phyloP scores from a whole-genome alignment of 2,888 invertebrate genomes.

The Linnaemya vulpina region DNA sequence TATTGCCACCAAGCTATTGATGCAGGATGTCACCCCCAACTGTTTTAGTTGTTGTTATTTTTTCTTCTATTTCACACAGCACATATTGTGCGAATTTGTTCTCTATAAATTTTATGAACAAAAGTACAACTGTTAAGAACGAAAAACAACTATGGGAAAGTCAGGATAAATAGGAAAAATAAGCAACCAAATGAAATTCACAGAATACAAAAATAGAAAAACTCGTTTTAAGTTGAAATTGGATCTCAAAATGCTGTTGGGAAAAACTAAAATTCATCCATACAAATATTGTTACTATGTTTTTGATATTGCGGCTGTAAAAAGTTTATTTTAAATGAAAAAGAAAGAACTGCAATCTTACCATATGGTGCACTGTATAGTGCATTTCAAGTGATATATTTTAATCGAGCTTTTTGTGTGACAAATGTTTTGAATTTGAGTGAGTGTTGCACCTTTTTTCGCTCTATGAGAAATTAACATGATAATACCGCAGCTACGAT shows the following conservation, averaged over 20 bases:
- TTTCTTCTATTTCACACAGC: constrained; percentile 65
- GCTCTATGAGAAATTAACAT: no score
- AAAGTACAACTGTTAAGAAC: constrained; percentile 69
- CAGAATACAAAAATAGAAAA: constrained; percentile 26
- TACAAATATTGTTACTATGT: background rate
- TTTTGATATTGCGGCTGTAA: constrained; percentile 43
- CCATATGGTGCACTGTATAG: constrained; percentile 7
- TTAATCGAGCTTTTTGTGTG: no score
- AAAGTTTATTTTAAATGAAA: constrained; percentile 28
- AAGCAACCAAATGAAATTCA: constrained; percentile 69
- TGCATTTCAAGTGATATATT: background rate
- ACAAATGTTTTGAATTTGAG: no score
- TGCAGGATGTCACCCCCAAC: constrained; percentile 44
- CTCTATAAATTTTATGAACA: constrained; percentile 79
- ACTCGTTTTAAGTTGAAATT: constrained; percentile 26
- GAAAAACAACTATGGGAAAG: constrained; percentile 44
- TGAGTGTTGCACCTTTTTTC: no score
- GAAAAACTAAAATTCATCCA: constrained; percentile 15
- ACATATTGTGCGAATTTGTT: constrained; percentile 80
- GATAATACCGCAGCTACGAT: no score
- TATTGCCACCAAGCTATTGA: constrained; percentile 21
- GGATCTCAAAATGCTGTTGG: constrained; percentile 30
- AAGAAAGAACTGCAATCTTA: constrained; percentile 10
- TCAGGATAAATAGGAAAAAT: constrained; percentile 56
- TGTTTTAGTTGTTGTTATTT: constrained; percentile 30